Conservation (phyloP, 2,888 invertebrate species). For the Penaeus monodon region DNA sequence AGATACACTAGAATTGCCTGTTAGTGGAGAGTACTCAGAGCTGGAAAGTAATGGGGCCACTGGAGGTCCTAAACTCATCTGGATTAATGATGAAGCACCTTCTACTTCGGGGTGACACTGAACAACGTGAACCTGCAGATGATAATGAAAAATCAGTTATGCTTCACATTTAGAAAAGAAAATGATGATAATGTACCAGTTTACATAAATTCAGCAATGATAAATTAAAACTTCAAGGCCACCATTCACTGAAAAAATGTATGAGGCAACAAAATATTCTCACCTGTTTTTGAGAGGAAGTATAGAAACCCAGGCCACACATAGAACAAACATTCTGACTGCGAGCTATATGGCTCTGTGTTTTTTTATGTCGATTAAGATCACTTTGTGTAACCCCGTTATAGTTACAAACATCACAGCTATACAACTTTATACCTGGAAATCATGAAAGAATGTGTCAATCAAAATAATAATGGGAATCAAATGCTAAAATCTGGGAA, state of each 20-base stretch:
- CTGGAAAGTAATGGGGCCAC: conserved; percentile 33
- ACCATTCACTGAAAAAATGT: not conserved
- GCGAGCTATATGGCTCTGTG: conserved; percentile 62
- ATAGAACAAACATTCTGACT: conserved; percentile 61
- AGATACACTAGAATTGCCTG: too few species aligned
- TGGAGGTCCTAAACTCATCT: conserved; percentile 51
- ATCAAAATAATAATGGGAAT: too few species aligned
- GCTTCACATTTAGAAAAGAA: not conserved
- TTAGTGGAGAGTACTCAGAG: not conserved
- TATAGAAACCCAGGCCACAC: conserved; percentile 64
- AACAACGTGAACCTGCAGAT: conserved; percentile 41
- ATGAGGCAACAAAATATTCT: not conserved
- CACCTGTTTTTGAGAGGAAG: conserved; percentile 62
- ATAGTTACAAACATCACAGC: conserved; percentile 64
- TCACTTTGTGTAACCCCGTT: conserved; percentile 65
- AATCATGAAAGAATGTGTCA: not conserved
- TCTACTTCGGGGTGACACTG: conserved; percentile 62
- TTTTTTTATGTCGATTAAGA: conserved; percentile 63
- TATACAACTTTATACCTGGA: conserved; percentile 63
- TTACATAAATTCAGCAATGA: not conserved
- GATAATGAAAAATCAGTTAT: not conserved
- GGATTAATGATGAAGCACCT: conserved; percentile 59
- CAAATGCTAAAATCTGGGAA: too few species aligned
- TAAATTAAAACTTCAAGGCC: not conserved
- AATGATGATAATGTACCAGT: not conserved